These are phyloP conservation scores for Xenops minutus DNA, from an alignment of 2,797 vertebrate genomes.

Conservation along the genomic window DNA sequence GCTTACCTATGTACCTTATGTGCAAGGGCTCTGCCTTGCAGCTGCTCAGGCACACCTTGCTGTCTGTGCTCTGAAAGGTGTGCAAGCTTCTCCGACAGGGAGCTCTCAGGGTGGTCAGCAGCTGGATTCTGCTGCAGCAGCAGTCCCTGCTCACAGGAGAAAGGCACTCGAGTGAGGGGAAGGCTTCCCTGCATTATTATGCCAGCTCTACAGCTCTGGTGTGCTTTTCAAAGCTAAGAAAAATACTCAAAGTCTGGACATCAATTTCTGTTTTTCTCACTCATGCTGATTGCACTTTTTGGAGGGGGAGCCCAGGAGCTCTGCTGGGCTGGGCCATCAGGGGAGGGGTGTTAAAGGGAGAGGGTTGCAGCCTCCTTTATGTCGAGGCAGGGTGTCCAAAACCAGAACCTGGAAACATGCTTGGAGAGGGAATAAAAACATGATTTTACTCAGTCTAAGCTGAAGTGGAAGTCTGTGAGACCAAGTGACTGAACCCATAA, in stretches of 20 bases:
- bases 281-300: rapidly evolving
- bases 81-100: rapidly evolving
- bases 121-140: neutral
- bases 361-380: neutral
- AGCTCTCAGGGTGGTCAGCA: neutral
- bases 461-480: neutral
- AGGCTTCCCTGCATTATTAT: neutral
- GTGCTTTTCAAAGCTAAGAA: neutral
- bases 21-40: neutral
- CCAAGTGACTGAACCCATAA: neutral
- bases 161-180: neutral
- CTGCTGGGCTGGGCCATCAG: neutral
- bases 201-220: neutral
- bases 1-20: neutral
- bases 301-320: neutral
- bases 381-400: neutral
- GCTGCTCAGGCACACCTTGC: neutral
- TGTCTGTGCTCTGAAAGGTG: neutral
- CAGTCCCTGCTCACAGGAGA: rapidly evolving
- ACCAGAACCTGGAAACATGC: neutral
- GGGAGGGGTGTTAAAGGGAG: rapidly evolving
- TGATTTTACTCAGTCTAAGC: neutral
- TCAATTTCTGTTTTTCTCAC: neutral
- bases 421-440: neutral
- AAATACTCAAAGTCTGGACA: neutral